A percentile compares a stretch with the other conserved stretches of the same genome.
Conservation (phyloP, 1,140 invertebrate genomes). For the Trialeurodes vaporariorum region DNA sequence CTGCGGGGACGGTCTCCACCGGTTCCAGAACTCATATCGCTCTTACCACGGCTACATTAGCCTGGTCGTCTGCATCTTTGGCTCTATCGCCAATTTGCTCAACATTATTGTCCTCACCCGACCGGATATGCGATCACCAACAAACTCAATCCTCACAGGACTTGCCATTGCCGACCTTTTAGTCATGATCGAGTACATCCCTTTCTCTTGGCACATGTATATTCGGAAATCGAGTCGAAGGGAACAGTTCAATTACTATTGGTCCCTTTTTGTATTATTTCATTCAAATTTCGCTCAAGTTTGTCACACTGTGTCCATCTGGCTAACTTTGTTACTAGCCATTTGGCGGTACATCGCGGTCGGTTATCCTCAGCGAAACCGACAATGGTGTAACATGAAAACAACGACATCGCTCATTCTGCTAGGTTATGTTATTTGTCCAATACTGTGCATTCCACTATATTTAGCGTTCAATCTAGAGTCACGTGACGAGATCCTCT, state of each 20-base stretch:
- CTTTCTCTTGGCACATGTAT: conserved; percentile 71
- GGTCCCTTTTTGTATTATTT: conserved; percentile 69
- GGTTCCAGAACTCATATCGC: conserved; percentile 37
- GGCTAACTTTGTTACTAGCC: conserved; percentile 79
- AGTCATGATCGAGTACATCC: conserved; percentile 89
- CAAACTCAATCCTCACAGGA: conserved; percentile 78
- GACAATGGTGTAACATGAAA: conserved; percentile 61
- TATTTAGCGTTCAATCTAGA: conserved; percentile 48
- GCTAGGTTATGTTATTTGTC: conserved; percentile 65
- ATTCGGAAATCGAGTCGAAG: conserved; percentile 43
- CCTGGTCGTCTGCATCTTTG: conserved; percentile 75
- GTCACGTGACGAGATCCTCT: conserved; percentile 33
- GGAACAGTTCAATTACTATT: conserved; percentile 53
- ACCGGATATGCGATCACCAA: conserved; percentile 78
- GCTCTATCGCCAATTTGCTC: conserved; percentile 80
- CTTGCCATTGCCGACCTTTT: conserved; percentile 84
- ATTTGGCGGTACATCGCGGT: conserved; percentile 89
- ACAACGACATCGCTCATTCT: conserved; percentile 60
- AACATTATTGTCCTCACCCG: conserved; percentile 91
- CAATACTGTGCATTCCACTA: conserved; percentile 72
- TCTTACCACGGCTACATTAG: conserved; percentile 57
- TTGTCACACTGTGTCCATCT: conserved; percentile 85
- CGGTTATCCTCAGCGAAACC: conserved; percentile 60
- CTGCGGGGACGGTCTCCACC: conserved; percentile 36
- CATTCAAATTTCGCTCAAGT: conserved; percentile 74